These are phyloP conservation scores for Epinephelus malabaricus DNA, from an alignment of 2,797 vertebrate species.

Conservation along the genomic window DNA sequence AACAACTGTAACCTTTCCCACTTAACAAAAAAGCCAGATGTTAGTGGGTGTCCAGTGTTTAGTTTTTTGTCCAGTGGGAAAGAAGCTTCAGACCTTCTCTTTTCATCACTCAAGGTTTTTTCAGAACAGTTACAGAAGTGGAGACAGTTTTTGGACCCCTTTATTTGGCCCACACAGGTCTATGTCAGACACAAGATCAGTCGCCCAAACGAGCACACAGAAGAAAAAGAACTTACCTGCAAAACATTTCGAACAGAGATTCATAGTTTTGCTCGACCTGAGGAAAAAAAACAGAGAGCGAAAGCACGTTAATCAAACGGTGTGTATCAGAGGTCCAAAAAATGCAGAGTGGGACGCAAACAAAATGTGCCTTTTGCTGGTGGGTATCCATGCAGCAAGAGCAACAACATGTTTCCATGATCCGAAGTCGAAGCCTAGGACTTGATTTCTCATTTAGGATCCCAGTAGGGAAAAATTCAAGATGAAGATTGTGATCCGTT, in stretches of 20 bases:
- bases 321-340: neutral
- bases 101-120: constrained; percentile 21
- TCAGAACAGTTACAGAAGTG: constrained; percentile 10
- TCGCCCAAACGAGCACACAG: neutral
- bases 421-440: neutral
- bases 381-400: constrained; percentile 28
- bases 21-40: too few relatives aligned
- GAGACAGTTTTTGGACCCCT: constrained; percentile 2
- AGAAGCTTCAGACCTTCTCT: too few relatives aligned
- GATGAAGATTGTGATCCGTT: constrained; percentile 12
- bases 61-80: too few relatives aligned
- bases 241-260: constrained; percentile 99
- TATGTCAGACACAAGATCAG: constrained; percentile 1
- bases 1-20: too few relatives aligned
- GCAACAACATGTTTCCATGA: constrained; percentile 27
- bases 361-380: constrained; percentile 15
- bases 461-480: constrained; percentile 8
- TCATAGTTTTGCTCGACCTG: constrained; percentile 99
- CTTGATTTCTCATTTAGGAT: constrained; percentile 23
- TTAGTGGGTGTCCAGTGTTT: too few relatives aligned
- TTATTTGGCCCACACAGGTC: neutral
- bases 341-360: neutral
- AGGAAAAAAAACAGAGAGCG: constrained; percentile 42
- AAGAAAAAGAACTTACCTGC: constrained; percentile 88
- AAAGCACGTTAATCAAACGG: constrained; percentile 33